Evolutionary conservation across 2,888 invertebrate genomes (phyloP), one percentile per base, ranked within the genome.

Genomic region (Drosophila leonis): DNA sequence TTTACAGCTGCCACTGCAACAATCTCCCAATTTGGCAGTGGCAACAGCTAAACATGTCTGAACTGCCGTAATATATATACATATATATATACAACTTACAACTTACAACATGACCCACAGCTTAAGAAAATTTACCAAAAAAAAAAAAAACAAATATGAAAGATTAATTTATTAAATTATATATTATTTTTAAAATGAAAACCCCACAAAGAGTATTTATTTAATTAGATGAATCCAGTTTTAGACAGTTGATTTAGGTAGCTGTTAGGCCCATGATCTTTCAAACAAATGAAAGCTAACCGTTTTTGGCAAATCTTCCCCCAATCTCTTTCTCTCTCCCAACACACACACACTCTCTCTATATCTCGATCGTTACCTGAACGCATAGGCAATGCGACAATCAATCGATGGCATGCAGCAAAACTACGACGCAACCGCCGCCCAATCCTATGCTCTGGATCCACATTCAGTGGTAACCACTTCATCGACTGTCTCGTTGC

Each of bases 361-460:
- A 74, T 78, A 63, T 68, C 73, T 72, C 78, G 66, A 56, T 72
- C 67, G 69, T 64, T 62, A 73, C 57, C 63, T 49, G 80, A 84
- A 86, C 82, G 87, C 80, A 75, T 90, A 92, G 92, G 92, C 92
- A 88, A 80, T 92, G 93, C 94, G 94, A 92, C 93, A 94, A 92
- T 94, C 94, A 93, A 94, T 95, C 93, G 95, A 95, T 93, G 94
- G 94, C 94, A 94, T 93, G 94, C 94, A 94, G 94, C 95, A 95
- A 94, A 95, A 95, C 93, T 95, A 96, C 94, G 95, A 95, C 94
- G 94, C 94, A 93, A 95, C 96, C 94, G 94, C 95, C 93, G 94
- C 95, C 93, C 94, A 95, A 93, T 95, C 96, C 94, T 95, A 95
- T 94, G 94, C 94, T 93, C 94, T 96, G 94, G 97, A 97, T 94